Evolutionary conservation across 1,140 invertebrate species (phyloP).

Genomic region (Maconellicoccus hirsutus): DNA sequence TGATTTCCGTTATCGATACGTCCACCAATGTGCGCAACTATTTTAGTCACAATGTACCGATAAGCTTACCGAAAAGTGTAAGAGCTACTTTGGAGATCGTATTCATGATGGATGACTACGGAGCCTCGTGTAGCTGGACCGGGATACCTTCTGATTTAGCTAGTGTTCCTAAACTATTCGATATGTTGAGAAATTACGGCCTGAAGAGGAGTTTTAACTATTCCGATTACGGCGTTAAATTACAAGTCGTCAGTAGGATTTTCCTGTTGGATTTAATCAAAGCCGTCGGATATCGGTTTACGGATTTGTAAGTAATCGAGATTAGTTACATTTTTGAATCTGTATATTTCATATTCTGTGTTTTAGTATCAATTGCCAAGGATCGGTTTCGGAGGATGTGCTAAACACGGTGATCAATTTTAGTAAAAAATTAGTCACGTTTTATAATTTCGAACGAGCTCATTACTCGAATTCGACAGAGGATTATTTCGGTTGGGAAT

Average conservation of each 20-base stretch:
- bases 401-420: neutral
- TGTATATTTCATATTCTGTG: neutral
- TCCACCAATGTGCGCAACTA: neutral
- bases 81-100: neutral
- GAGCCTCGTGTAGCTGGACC: neutral
- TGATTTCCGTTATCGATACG: neutral
- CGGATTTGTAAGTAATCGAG: neutral
- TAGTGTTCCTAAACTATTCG: neutral
- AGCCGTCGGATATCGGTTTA: neutral
- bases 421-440: slow-evolving; percentile 12
- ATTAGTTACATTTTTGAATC: neutral
- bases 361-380: neutral
- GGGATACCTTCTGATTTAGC: neutral
- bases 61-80: neutral
- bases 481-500: neutral
- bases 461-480: neutral
- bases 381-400: neutral
- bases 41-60: neutral
- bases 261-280: slow-evolving; percentile 4
- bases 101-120: slow-evolving; percentile 12
- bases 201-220: slow-evolving; percentile 9
- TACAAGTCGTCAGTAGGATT: slow-evolving; percentile 3
- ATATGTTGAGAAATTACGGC: neutral
- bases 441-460: slow-evolving; percentile 2
- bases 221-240: slow-evolving; percentile 13